These are phyloP conservation scores for Anableps anableps DNA, from an alignment of 2,797 vertebrate genomes.

Conservation along the genomic window DNA sequence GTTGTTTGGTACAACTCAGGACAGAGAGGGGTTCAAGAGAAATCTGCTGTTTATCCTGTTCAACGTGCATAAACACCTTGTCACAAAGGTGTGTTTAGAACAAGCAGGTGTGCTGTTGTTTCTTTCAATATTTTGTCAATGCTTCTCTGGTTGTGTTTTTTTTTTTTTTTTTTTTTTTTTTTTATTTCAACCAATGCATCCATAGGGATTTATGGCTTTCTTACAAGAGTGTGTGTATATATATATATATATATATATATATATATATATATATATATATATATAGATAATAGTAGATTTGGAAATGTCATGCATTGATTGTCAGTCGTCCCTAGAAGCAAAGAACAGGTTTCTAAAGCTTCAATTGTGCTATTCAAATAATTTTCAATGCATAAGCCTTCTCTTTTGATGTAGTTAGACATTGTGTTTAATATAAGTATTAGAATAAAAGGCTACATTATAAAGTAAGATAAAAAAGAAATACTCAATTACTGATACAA, in stretches of 20 bases:
- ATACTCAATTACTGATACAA: background rate
- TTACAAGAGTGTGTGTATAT: too few species aligned
- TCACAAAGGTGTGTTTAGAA: constrained; percentile 37
- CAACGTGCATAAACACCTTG: constrained; percentile 43
- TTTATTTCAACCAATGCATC: background rate
- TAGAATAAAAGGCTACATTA: background rate
- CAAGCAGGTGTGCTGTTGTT: constrained; percentile 5
- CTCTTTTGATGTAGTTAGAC: too few species aligned
- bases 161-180: constrained; percentile 11
- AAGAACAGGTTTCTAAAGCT: too few species aligned
- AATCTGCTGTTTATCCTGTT: constrained; percentile 43
- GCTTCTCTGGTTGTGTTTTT: constrained; percentile 11
- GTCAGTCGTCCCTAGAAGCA: too few species aligned
- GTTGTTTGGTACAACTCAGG: constrained; percentile 44
- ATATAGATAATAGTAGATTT: too few species aligned
- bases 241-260: too few species aligned
- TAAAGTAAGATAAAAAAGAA: background rate
- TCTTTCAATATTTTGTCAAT: constrained; percentile 30
- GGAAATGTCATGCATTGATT: background rate
- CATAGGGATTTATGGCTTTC: constrained; percentile 2
- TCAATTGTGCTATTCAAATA: too few species aligned
- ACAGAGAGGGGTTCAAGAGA: constrained; percentile 42
- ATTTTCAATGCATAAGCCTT: too few species aligned
- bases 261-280: too few species aligned
- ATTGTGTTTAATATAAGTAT: background rate